Conservation (phyloP, 2,888 invertebrate species). For the Eupithecia pulchellata region DNA sequence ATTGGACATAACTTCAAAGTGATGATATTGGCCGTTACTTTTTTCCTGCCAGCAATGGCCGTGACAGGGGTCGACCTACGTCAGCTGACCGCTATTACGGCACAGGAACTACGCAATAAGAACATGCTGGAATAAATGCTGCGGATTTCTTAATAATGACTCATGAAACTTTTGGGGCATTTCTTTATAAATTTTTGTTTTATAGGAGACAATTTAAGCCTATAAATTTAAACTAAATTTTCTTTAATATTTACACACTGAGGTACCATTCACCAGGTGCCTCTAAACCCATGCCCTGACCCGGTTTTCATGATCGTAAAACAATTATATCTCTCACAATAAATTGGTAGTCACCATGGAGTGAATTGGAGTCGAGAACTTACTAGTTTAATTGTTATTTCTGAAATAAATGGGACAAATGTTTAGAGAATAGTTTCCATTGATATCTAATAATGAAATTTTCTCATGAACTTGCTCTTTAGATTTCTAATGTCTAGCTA, state of each 20-base stretch:
- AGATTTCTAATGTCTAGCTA: not conserved
- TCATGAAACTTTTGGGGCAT: not conserved
- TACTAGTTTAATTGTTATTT: not conserved
- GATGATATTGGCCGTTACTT: constrained; percentile 48
- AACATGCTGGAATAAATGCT: constrained; percentile 6
- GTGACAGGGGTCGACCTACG: constrained; percentile 60
- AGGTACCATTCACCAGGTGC: not conserved
- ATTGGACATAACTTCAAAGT: constrained; percentile 21
- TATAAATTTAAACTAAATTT: not conserved
- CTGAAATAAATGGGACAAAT: too few species aligned
- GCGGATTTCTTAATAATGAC: not conserved
- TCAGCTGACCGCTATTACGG: constrained; percentile 47
- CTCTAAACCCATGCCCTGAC: not conserved
- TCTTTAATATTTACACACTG: not conserved
- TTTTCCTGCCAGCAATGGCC: constrained; percentile 50
- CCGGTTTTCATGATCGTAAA: constrained; percentile 6
- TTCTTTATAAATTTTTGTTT: not conserved
- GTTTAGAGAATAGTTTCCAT: too few species aligned
- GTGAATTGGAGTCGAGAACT: not conserved
- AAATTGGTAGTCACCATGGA: not conserved
- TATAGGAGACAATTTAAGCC: not conserved
- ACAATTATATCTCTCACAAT: constrained; percentile 6
- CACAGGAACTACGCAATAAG: constrained; percentile 38
- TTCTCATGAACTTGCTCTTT: not conserved
- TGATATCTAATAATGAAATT: not conserved